phyloP scores from a whole-genome alignment of 1,140 invertebrate genomes.

The Helicorthomorpha holstii region DNA sequence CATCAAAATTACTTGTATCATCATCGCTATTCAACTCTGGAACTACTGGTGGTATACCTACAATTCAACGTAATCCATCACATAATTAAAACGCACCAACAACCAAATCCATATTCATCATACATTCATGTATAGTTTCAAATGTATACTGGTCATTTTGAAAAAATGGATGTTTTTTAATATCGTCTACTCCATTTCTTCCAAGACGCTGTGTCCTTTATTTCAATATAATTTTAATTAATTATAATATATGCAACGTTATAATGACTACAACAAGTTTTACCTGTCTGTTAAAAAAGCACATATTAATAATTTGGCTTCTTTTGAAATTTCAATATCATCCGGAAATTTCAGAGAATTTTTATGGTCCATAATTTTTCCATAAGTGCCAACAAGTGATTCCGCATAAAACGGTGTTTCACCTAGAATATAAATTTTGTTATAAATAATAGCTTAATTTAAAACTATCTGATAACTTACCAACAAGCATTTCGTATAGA shows the following conservation, averaged over 20 bases:
- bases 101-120: slow-evolving; percentile 11
- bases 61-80: slow-evolving; percentile 8
- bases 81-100: background rate
- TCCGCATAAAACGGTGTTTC: slow-evolving; percentile 99
- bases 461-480: slow-evolving; percentile 17
- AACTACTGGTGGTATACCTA: slow-evolving; percentile 81
- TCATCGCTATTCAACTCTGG: slow-evolving; percentile 89
- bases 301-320: slow-evolving; percentile 83
- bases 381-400: slow-evolving; percentile 92
- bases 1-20: slow-evolving; percentile 97
- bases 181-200: slow-evolving; percentile 83
- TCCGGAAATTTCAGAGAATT: slow-evolving; percentile 88
- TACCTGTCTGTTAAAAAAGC: slow-evolving; percentile 78
- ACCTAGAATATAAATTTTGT: slow-evolving; percentile 30
- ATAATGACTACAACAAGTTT: background rate
- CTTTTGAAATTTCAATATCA: slow-evolving; percentile 77
- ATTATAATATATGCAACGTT: background rate
- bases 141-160: slow-evolving; percentile 95
- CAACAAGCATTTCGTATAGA: slow-evolving; percentile 93
- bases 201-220: slow-evolving; percentile 73
- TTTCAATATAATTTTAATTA: too few species aligned
- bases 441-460: background rate
- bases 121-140: slow-evolving; percentile 77
- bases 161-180: slow-evolving; percentile 90
- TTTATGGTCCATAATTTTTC: slow-evolving; percentile 97